A percentile compares a stretch with the other conserved stretches of the same genome.
Conservation (phyloP, 1,140 invertebrate genomes). For the Aradophagus sp. region DNA sequence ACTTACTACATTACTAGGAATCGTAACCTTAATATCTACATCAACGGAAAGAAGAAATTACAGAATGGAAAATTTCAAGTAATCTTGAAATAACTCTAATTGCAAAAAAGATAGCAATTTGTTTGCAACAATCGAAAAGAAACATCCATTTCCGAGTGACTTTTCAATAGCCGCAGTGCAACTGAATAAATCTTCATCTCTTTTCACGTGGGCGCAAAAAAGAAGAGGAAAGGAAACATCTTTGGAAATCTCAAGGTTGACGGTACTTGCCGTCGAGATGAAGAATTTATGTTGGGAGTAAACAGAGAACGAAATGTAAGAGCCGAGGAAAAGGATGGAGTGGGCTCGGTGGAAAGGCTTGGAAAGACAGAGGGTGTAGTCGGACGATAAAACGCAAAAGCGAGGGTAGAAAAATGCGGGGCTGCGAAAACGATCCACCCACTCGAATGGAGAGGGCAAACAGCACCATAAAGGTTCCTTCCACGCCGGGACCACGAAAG, state of each 20-base stretch:
- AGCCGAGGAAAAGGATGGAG: slow-evolving; percentile 7
- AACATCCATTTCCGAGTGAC: too few species aligned
- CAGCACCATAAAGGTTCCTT: slow-evolving; percentile 65
- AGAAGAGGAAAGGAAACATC: slow-evolving; percentile 2
- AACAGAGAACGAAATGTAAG: too few species aligned
- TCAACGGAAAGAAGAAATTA: too few species aligned
- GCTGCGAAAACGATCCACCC: slow-evolving; percentile 64
- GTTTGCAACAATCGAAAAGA: too few species aligned
- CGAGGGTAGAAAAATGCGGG: slow-evolving; percentile 50
- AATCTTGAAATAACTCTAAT: too few species aligned
- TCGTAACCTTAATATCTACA: too few species aligned
- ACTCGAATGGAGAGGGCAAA: slow-evolving; percentile 65
- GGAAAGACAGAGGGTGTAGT: slow-evolving; percentile 46
- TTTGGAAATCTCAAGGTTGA: slow-evolving; percentile 16
- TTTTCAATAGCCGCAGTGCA: too few species aligned
- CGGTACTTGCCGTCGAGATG: slow-evolving; percentile 26
- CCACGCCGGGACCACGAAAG: slow-evolving; percentile 56
- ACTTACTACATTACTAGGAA: too few species aligned
- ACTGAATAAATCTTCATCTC: too few species aligned
- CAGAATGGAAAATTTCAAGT: too few species aligned
- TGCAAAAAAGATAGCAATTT: too few species aligned
- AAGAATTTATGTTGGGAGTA: slow-evolving; percentile 17
- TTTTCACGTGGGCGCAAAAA: background rate
- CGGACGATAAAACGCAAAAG: slow-evolving; percentile 54
- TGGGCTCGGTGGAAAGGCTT: slow-evolving; percentile 1